A percentile compares a stretch with the other conserved stretches of the same genome.
phyloP scores from a whole-genome alignment of 1,140 invertebrate species.

The Drosophila gunungcola region DNA sequence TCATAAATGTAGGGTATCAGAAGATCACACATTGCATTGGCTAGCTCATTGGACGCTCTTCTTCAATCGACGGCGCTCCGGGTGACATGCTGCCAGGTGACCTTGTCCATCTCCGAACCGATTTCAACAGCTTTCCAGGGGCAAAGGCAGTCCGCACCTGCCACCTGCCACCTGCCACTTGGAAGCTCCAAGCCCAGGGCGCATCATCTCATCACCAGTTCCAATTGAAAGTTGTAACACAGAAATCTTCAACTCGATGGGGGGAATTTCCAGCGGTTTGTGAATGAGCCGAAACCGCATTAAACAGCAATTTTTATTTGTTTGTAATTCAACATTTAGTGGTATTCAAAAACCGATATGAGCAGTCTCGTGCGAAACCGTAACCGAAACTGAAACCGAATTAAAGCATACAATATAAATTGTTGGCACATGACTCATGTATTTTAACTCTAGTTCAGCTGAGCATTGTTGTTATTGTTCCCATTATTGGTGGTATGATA shows the following conservation, averaged over 20 bases:
- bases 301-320: slow-evolving; percentile 48
- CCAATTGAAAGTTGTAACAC: slow-evolving; percentile 67
- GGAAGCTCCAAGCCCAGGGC: slow-evolving; percentile 43
- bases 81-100: slow-evolving; percentile 46
- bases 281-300: slow-evolving; percentile 50
- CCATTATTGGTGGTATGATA: slow-evolving; percentile 71
- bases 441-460: slow-evolving; percentile 60
- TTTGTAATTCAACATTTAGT: slow-evolving; percentile 56
- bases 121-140: slow-evolving; percentile 73
- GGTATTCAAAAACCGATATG: slow-evolving; percentile 33
- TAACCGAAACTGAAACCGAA: slow-evolving; percentile 66
- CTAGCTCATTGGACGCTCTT: slow-evolving; percentile 30
- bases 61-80: slow-evolving; percentile 35
- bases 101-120: slow-evolving; percentile 60
- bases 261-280: slow-evolving; percentile 37
- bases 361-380: slow-evolving; percentile 15
- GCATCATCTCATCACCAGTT: slow-evolving; percentile 13
- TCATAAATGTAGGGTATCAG: slow-evolving; percentile 51
- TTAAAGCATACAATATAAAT: slow-evolving; percentile 70
- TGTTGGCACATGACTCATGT: slow-evolving; percentile 80
- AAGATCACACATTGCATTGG: slow-evolving; percentile 32
- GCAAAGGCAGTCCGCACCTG: slow-evolving; percentile 52
- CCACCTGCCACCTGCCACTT: slow-evolving; percentile 24
- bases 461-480: slow-evolving; percentile 56
- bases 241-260: slow-evolving; percentile 17